Evolutionary conservation across 2,888 invertebrate species (phyloP).

Genomic region (Agriopis marginaria): DNA sequence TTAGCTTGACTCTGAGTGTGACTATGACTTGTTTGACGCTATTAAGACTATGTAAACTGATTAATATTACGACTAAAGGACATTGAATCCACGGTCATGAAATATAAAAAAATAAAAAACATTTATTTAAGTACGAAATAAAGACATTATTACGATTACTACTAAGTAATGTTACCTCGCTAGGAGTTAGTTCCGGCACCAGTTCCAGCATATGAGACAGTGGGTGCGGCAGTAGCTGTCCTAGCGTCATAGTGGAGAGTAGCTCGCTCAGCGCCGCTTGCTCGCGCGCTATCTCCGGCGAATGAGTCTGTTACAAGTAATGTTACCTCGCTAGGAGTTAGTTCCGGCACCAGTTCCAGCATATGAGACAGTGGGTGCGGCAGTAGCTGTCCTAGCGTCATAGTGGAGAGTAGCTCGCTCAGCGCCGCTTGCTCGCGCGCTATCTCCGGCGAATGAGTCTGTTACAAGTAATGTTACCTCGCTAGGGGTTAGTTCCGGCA

Average conservation of each 20-base stretch:
- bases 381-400: conserved; percentile 94
- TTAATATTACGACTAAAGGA: too few species aligned
- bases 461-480: conserved; percentile 84
- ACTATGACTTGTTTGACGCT: too few species aligned
- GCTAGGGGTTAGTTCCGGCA: conserved; percentile 90
- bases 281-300: conserved; percentile 71
- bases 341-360: conserved; percentile 90
- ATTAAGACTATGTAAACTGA: too few species aligned
- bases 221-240: conserved; percentile 94
- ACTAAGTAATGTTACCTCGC: conserved; percentile 82
- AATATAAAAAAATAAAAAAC: too few species aligned
- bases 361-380: conserved; percentile 93
- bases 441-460: conserved; percentile 71
- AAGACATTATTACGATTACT: too few species aligned
- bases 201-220: conserved; percentile 92
- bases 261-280: conserved; percentile 85
- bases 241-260: conserved; percentile 92
- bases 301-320: too few species aligned
- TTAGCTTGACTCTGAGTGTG: too few species aligned
- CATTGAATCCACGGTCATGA: too few species aligned
- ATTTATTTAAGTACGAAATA: background rate
- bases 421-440: conserved; percentile 70
- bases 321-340: conserved; percentile 90
- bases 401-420: conserved; percentile 90
- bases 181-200: conserved; percentile 90